These are phyloP conservation scores for Dryadula phaetusa DNA, from an alignment of 2,888 invertebrate species.

Conservation along the genomic window DNA sequence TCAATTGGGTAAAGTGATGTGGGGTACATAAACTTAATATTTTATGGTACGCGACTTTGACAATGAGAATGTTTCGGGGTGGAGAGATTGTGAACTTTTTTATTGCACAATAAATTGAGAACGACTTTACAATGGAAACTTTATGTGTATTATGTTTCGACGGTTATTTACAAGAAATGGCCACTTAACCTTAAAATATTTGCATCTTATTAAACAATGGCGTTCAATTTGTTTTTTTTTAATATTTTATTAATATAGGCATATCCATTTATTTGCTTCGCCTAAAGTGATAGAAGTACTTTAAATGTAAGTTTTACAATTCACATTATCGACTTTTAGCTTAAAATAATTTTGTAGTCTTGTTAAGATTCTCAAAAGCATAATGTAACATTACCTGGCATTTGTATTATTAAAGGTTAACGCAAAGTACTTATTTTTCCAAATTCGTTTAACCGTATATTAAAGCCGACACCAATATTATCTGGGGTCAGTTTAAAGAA, in stretches of 20 bases:
- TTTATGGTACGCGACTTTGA: slow-evolving; percentile 36
- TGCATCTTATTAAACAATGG: slow-evolving; percentile 16
- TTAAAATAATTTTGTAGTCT: not conserved
- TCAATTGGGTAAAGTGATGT: slow-evolving; percentile 61
- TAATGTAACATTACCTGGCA: slow-evolving; percentile 30
- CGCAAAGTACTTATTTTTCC: slow-evolving; percentile 56
- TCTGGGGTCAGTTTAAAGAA: slow-evolving; percentile 73
- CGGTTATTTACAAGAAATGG: slow-evolving; percentile 41
- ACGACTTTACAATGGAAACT: slow-evolving; percentile 35
- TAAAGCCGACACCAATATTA: slow-evolving; percentile 70
- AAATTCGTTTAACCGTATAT: slow-evolving; percentile 69
- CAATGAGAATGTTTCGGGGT: slow-evolving; percentile 35
- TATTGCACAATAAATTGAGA: slow-evolving; percentile 41
- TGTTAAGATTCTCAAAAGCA: not conserved
- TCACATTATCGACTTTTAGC: not conserved
- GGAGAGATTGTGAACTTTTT: slow-evolving; percentile 36
- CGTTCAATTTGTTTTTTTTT: not conserved
- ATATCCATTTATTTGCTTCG: not conserved
- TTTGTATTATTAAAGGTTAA: slow-evolving; percentile 45
- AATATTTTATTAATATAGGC: not conserved
- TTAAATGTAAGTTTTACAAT: not conserved
- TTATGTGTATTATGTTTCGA: slow-evolving; percentile 39
- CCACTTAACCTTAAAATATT: slow-evolving; percentile 37
- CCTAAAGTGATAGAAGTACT: too few relatives aligned
- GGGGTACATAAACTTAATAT: slow-evolving; percentile 35